Conservation (phyloP, 2,888 invertebrate genomes). For the Drepanosiphum platanoidis region DNA sequence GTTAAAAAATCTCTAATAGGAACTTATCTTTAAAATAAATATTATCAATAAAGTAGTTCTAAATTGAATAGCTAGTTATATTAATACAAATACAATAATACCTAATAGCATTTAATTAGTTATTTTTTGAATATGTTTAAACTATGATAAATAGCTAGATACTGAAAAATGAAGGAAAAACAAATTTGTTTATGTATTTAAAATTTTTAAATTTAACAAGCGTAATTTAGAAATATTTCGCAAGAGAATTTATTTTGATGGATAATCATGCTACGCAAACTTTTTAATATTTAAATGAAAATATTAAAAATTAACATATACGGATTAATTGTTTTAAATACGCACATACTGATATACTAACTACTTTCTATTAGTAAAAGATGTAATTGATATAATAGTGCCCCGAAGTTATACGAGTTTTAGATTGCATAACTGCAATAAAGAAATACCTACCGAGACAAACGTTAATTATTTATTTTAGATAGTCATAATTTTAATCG, state of each 20-base stretch:
- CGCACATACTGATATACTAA: not conserved
- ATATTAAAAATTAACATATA: not conserved
- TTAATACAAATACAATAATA: too few species aligned
- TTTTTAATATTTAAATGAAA: slow-evolving; percentile 9
- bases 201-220: not conserved
- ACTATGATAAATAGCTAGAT: too few species aligned
- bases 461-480: slow-evolving; percentile 36
- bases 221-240: not conserved
- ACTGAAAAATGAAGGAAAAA: too few species aligned
- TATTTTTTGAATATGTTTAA: too few species aligned
- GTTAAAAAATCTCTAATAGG: too few species aligned
- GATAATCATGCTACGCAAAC: not conserved
- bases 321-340: not conserved
- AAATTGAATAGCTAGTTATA: too few species aligned
- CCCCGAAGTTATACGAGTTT: slow-evolving; percentile 31
- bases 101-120: too few species aligned
- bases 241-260: not conserved
- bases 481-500: not conserved
- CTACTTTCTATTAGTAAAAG: not conserved
- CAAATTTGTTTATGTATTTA: too few species aligned
- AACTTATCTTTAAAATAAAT: too few species aligned
- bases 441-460: not conserved
- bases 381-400: slow-evolving; percentile 16
- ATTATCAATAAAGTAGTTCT: too few species aligned
- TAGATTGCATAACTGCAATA: slow-evolving; percentile 23